Evolutionary conservation across 2,113 vertebrate species (phyloP), one percentile per base, ranked within the genome.

Genomic region (Antennarius striatus): DNA sequence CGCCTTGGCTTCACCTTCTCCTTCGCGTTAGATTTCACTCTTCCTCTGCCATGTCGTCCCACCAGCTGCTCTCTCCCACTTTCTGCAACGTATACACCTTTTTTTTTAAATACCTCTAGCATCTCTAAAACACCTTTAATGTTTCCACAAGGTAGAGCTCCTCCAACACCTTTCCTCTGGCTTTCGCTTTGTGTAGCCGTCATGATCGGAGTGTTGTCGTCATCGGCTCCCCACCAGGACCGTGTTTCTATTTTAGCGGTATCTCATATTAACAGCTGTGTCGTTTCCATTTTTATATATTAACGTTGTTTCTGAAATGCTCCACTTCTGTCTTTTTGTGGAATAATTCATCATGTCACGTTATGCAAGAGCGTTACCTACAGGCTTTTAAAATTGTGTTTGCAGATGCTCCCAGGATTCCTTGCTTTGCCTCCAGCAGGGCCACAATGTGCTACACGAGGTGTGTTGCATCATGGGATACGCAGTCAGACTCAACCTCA

Each of bases 1-100:
- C 72, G 83, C 65, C 58, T 81, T 85, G 72, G 84, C 68, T 70
- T 71, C 53, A 66, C 71, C 53, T 76, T 32, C 15, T 62, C 48
- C 50, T 64, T 30, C 70, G 71, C 59, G 30, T 17, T 68, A 71
- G 62, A 81, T 58, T 81, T 73, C 57, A 61, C 55, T 77, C 52
- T 56, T 72, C 46, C 42, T 72, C 63, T 54, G 68, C 62, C 69
- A 61, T 55, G 55, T 76, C 56, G 46, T 59, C 42, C 52, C 17
- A 3, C 43, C 48, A 42, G 61, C 50, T 56, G 48, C 55, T 58
- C 10, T 9, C 29, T 42, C 16, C 10, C 28, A 2, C 50, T 12
- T 50, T 57, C 12, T 4, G 11, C 11, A 12, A 52, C 50, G 22
- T 22, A 53, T 22, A 30, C 10, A 14, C 17, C 4, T 58, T 61